These are phyloP conservation scores for Sebastes itinus DNA, from an alignment of 2,797 vertebrate genomes.

Conservation along the genomic window DNA sequence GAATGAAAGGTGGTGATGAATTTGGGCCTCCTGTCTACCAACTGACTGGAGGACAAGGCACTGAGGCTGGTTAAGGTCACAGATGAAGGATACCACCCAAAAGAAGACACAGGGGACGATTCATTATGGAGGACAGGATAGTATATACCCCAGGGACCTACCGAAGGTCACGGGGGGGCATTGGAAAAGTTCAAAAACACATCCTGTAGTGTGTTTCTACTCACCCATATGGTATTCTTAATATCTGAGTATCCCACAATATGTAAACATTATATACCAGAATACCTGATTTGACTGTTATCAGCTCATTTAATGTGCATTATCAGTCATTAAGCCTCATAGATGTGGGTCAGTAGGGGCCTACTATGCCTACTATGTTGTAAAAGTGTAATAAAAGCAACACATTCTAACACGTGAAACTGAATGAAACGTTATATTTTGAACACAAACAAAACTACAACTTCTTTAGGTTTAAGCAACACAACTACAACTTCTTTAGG, in stretches of 20 bases:
- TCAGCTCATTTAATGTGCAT: too few relatives aligned
- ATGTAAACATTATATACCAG: neutral
- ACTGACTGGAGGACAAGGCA: conserved; percentile 64
- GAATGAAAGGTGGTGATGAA: conserved; percentile 79
- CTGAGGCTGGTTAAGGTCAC: conserved; percentile 69
- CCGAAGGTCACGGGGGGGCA: conserved; percentile 53
- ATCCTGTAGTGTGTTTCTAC: neutral
- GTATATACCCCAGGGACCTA: conserved; percentile 27
- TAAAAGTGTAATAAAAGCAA: too few relatives aligned
- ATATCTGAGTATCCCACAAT: neutral
- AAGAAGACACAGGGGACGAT: conserved; percentile 57
- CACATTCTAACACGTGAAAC: too few relatives aligned
- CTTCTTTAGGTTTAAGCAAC: too few relatives aligned
- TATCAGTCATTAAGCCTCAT: too few relatives aligned
- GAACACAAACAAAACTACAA: too few relatives aligned
- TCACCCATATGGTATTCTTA: neutral
- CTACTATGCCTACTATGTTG: too few relatives aligned
- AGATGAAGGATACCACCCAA: conserved; percentile 69
- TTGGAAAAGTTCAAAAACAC: conserved; percentile 30
- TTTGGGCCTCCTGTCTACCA: conserved; percentile 70
- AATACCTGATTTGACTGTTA: too few relatives aligned
- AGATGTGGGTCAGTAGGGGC: too few relatives aligned
- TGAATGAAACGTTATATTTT: too few relatives aligned
- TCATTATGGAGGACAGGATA: conserved; percentile 56
- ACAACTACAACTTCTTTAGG: too few relatives aligned